phyloP scores from a whole-genome alignment of 2,888 invertebrate genomes.

The Drosophila macrospina region DNA sequence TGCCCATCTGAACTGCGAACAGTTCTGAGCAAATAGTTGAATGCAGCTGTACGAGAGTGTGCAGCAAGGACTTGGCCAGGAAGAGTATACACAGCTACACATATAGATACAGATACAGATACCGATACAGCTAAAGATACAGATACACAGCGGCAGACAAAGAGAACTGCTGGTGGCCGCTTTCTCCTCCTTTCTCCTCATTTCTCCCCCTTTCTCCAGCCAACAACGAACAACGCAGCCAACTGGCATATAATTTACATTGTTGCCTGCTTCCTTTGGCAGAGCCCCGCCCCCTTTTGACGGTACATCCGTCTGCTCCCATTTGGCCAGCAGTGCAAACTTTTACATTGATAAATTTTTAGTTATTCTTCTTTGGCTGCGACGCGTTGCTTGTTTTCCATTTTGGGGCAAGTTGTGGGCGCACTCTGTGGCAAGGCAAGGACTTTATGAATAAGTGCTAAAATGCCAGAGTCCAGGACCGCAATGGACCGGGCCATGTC shows the following conservation, averaged over 20 bases:
- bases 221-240: slow-evolving; percentile 34
- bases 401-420: slow-evolving; percentile 67
- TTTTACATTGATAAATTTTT: slow-evolving; percentile 79
- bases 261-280: slow-evolving; percentile 71
- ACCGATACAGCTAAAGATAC: slow-evolving; percentile 5
- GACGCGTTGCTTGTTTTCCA: slow-evolving; percentile 53
- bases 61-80: slow-evolving; percentile 43
- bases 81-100: slow-evolving; percentile 36
- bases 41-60: slow-evolving; percentile 20
- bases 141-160: too few species aligned
- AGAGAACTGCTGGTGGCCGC: too few species aligned
- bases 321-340: slow-evolving; percentile 45
- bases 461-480: slow-evolving; percentile 83
- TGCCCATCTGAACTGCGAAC: slow-evolving; percentile 15
- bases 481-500: slow-evolving; percentile 84
- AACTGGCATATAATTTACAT: slow-evolving; percentile 80
- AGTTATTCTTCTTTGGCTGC: slow-evolving; percentile 71
- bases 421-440: slow-evolving; percentile 49
- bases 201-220: neutral
- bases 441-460: slow-evolving; percentile 83
- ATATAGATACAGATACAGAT: slow-evolving; percentile 1
- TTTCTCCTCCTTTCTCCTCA: too few species aligned
- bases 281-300: neutral
- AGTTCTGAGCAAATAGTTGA: slow-evolving; percentile 31
- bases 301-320: slow-evolving; percentile 23